Evolutionary conservation across 2,888 invertebrate species (phyloP), one percentile per base, ranked within the genome.

Genomic region (Pardosa pseudoannulata): DNA sequence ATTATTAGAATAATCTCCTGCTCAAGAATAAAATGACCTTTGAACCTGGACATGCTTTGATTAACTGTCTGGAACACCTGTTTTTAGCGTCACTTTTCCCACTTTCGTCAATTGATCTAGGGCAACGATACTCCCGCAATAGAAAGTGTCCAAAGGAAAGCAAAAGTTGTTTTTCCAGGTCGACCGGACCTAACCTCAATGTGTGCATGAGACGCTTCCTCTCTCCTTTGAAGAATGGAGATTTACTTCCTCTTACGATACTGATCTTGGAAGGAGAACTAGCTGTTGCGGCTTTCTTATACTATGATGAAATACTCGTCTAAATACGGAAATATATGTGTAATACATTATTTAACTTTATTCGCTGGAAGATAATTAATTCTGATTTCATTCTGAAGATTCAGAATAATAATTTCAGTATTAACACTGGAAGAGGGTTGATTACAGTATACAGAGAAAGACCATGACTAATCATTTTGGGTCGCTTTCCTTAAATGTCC

Each of bases 161-260:
- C 19, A 78, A 85, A 73, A 85, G 83, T 85, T 85, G 76, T 85
- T 85, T 85, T 83, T 85, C 78, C 73, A 67, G 83, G 83, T 68
- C 78, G 62, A 28, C 70, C 70, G 70, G 39, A 27, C 74, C 39
- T 70, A 67, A 67, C 67, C 29, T 29, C 29, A 75, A 65, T 56
- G n/a, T n/a, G n/a, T n/a, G n/a, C n/a, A n/a, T n/a, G n/a, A n/a
- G 78, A 31, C 19, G 39, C 78, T 85, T 78, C 78, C 83, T 78
- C 27, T 36, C 50, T 36, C 9, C 6, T 11, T 65, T 0, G 16
- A 31, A 65, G 2, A 31, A 65, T 7, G 29, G 19, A 31, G 6
- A n/a, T 65, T 31, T 31, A n/a, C 65, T 65, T 65, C 65, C 65
- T 65, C 31, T 3, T n/a, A 31, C 7, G 65, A 29, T 65, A 31